Base-by-base conservation (phyloP, 2,888 invertebrate species). In the Drosophila prolongata region DNA sequence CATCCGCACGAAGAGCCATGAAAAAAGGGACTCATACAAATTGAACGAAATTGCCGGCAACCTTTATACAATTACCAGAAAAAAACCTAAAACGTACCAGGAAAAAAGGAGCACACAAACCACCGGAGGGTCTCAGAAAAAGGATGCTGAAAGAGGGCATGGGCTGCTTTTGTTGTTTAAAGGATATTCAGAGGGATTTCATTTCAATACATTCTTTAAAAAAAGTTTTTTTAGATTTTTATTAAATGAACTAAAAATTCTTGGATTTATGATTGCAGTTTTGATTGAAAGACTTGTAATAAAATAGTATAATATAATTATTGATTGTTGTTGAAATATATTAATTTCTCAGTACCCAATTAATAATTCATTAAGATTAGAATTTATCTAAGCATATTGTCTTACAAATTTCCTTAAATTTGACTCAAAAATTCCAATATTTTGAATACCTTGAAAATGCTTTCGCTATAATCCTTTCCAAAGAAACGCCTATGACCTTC, bases 41-140 rank as follows among this genome's bases (percentile, higher is more conserved):
- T 87, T 87, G 66, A 78, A 80, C 70, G 13, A 76, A 78, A 80
- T 84, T 87, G 59, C 66, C 64, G 57, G 54, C 71, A 80, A 84
- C 80, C 78, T 87, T 83, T 75, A 67, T 64, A 59, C 64, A 72
- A 73, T 79, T 66, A 57, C 52, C 43, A 57, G 62, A 54, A 64
- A 64, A 59, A 64, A 60, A 30, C 69, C 54, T 49, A 46, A 60
- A 40, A 50, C 49, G 35, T 42, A 35, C 38, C 68, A 35, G 37
- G 24, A 43, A 30, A 27, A 49, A 69, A 47, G 50, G 9, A 19
- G 24, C 24, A 49, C 30, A 60, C 52, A 64, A 37, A 43, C 66
- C 19, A 56, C 27, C 34, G 16, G 34, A 16, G 50, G 56, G 27
- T 42, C 54, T 42, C 53, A 42, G 47, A 53, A 76, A 78, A 42